Percentiles rank a stretch among this genome's conserved stretches.
phyloP scores from a whole-genome alignment of 2,888 invertebrate species.

The Spicauda simplicius region DNA sequence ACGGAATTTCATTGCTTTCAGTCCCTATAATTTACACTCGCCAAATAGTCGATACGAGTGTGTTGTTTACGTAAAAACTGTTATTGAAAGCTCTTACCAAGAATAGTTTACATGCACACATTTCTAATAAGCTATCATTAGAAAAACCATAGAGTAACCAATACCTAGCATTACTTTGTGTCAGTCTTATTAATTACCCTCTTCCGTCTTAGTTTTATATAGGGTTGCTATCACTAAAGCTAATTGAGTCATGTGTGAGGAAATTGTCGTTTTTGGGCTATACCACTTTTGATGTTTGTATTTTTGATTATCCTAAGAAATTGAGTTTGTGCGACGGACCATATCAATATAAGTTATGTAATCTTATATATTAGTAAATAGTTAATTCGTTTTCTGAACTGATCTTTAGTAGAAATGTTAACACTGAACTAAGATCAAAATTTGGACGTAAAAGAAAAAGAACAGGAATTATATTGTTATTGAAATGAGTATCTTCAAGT shows the following conservation, averaged over 20 bases:
- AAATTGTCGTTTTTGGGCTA: too few relatives aligned
- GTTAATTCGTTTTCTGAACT: too few relatives aligned
- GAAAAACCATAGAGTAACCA: slow-evolving; percentile 13
- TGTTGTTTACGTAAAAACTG: slow-evolving; percentile 25
- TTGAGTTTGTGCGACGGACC: too few relatives aligned
- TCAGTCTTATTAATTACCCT: slow-evolving; percentile 4
- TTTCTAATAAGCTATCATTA: slow-evolving; percentile 22
- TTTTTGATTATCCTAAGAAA: too few relatives aligned
- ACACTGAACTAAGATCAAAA: too few relatives aligned
- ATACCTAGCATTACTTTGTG: slow-evolving; percentile 7
- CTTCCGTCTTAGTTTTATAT: slow-evolving; percentile 5
- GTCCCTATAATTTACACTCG: background rate
- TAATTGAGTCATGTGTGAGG: background rate
- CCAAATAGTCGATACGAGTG: slow-evolving; percentile 18
- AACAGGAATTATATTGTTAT: too few relatives aligned
- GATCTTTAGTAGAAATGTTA: too few relatives aligned
- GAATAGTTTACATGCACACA: slow-evolving; percentile 23
- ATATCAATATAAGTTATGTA: too few relatives aligned
- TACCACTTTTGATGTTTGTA: too few relatives aligned
- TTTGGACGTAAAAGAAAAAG: too few relatives aligned
- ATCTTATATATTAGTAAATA: too few relatives aligned
- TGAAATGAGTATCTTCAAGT: too few relatives aligned
- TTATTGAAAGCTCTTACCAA: slow-evolving; percentile 20
- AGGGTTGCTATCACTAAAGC: background rate
- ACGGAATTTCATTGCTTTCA: background rate